Percentiles rank a stretch among this genome's conserved stretches.
phyloP scores from a whole-genome alignment of 2,888 invertebrate genomes.

The Polylopha cassiicola region DNA sequence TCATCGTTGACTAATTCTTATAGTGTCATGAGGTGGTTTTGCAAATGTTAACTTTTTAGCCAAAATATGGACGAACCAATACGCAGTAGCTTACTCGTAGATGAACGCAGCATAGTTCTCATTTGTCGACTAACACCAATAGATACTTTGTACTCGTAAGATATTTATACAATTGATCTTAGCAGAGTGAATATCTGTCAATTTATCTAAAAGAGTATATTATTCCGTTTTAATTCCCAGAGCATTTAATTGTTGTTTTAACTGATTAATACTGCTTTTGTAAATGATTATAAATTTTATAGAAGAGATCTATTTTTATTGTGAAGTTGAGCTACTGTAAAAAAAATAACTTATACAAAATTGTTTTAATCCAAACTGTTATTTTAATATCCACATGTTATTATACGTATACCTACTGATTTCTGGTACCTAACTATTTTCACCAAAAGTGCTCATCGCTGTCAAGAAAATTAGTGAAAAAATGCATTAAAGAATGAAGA shows the following conservation, averaged over 20 bases:
- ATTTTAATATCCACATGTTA: slow-evolving; percentile 35
- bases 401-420: slow-evolving; percentile 48
- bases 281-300: slow-evolving; percentile 76
- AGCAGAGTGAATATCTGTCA: slow-evolving; percentile 72
- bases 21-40: slow-evolving; percentile 73
- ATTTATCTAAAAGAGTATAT: slow-evolving; percentile 68
- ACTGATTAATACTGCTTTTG: slow-evolving; percentile 68
- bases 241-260: slow-evolving; percentile 73
- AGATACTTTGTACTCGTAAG: slow-evolving; percentile 71
- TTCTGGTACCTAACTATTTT: slow-evolving; percentile 75
- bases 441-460: slow-evolving; percentile 85
- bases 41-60: slow-evolving; percentile 77
- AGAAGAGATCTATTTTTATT: slow-evolving; percentile 78
- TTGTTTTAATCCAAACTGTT: slow-evolving; percentile 67
- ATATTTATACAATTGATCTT: slow-evolving; percentile 73
- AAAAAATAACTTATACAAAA: slow-evolving; percentile 59
- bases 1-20: slow-evolving; percentile 74
- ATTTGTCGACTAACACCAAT: slow-evolving; percentile 73
- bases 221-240: slow-evolving; percentile 67
- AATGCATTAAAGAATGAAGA: slow-evolving; percentile 78
- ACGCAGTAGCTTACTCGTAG: slow-evolving; percentile 75
- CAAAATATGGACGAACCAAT: slow-evolving; percentile 77
- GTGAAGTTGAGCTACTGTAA: slow-evolving; percentile 69
- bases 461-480: slow-evolving; percentile 79
- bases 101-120: slow-evolving; percentile 72